Base-by-base conservation (phyloP, 2,113 vertebrate genomes). In the Balaeniceps rex region DNA sequence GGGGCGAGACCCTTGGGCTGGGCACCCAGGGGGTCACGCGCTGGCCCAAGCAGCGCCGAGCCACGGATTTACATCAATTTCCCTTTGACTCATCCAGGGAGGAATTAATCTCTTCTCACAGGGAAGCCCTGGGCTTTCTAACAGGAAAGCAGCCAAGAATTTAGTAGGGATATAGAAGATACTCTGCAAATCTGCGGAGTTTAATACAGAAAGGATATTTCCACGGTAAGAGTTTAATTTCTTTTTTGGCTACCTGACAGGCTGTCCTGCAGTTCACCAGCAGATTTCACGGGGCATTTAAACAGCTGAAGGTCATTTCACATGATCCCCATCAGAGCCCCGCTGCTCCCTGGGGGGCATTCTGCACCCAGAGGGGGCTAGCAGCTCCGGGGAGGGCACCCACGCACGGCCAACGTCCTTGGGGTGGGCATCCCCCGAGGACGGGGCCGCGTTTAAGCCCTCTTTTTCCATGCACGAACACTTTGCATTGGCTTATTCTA, bases 231-330 rank as follows among this genome's bases (percentile, higher is more conserved):
- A 34, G 10, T 19, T 71, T 12, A 6, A 16, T 14, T 19, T 28
- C 12, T 40, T 26, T 31, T 31, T 4, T 15, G 24, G 36, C 64
- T 5, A 19, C 57, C 52, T 6, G 8, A 11, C 38, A 22, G 63
- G 16, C 4, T 25, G 19, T 2, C 31, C 64, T 54, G 46, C 64
- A 25, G 69, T 29, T 42, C 89, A 19, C 26, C 49, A 17, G 46
- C 9, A 3, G 21, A 7, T 3, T 15, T 64, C 2, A 1, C 0
- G 10, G 24, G 12, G 2, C 7, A 1, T 11, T 54, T 13, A 15
- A 83, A 60, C 1, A 9, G 12, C 52, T 38, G 33, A 19, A 33
- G 46, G 36, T 19, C 21, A 7, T 46, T 75, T 40, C 14, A 14
- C 1, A 24, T 3, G 15, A 44, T 44, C n/a, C 52, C 5, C 22